phyloP scores from a whole-genome alignment of 2,113 vertebrate species.

The Corydoras sp. region DNA sequence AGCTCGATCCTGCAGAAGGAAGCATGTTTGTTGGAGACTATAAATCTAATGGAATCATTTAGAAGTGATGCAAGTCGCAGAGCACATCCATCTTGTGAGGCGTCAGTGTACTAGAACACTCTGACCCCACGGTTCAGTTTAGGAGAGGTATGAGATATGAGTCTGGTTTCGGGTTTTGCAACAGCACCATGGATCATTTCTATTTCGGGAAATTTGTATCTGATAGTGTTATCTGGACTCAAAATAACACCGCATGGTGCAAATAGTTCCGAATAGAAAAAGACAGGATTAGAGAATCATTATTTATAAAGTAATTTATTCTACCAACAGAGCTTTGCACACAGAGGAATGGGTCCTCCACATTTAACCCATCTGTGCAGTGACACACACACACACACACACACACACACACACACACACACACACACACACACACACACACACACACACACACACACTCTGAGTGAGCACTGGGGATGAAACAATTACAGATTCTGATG shows the following conservation, averaged over 20 bases:
- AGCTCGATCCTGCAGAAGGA: conserved; percentile 23
- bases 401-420: too few species aligned
- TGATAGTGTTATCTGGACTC: conserved; percentile 8
- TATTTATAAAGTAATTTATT: too few species aligned
- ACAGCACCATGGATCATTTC: conserved; percentile 13
- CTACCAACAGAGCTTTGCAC: too few species aligned
- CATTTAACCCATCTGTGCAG: too few species aligned
- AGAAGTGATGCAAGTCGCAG: conserved; percentile 26
- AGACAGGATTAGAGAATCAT: too few species aligned
- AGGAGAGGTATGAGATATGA: conserved; percentile 25
- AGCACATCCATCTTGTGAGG: conserved; percentile 32
- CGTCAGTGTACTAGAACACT: conserved; percentile 14
- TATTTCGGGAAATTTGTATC: neutral
- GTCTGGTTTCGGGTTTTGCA: conserved; percentile 27
- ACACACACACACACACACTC: too few species aligned
- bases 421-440: too few species aligned
- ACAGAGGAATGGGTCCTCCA: too few species aligned
- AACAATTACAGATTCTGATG: too few species aligned
- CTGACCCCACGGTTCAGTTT: neutral
- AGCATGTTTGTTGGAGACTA: conserved; percentile 20
- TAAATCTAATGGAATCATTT: conserved; percentile 36
- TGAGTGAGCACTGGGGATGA: too few species aligned
- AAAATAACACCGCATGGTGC: conserved; percentile 5
- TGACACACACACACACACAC: too few species aligned
- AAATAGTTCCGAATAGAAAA: neutral